Base-by-base conservation (phyloP, 2,113 vertebrate genomes). In the Tympanuchus pallidicinctus region DNA sequence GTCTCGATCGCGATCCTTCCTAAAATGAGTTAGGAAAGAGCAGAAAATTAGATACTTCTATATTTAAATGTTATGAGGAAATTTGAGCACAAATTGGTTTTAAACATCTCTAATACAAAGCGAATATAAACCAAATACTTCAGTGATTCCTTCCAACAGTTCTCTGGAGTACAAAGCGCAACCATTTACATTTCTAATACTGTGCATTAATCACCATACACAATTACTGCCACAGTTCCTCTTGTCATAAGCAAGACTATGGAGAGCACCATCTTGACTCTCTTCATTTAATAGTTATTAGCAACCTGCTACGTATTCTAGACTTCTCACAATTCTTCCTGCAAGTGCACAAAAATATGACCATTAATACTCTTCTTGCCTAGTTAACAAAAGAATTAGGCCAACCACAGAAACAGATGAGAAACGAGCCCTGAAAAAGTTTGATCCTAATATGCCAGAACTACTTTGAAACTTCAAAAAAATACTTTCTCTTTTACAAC, bases 1-100 rank as follows among this genome's bases (percentile, higher is more conserved):
- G 95, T 99, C 99, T 56, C 99, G 97, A 80, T 99, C 99, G 4
- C 99, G 95, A 83, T 99, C 99, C 73, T 99, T 99, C 97, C 99
- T 99, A 90, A 92, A 98, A 95, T 1, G 56, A 80, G 57, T 94
- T 42, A 65, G 57, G 22, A 93, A 10, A 96, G 4, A 91, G 48
- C 6, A 94, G 32, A 89, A 90, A 87, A 63, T 80, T 2, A 95
- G 61, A 86, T 20, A 50, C 5, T 60, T 43, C 1, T 64, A 15
- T 65, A 88, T 16, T 61, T 25, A 47, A 89, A 81, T 10, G 15
- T 32, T 40, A 22, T 64, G 6, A 4, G 74, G 10, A 10, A 78
- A 82, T 72, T 65, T 40, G 27, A 59, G 77, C 24, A 40, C 30
- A 95, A 59, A 1, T 0, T 8, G 83, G 36, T 15, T 24, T 36